Percentiles rank a stretch among this genome's conserved stretches.
These are phyloP conservation scores for Indri indri DNA, from an alignment of 2,113 vertebrate species.

Conservation along the genomic window DNA sequence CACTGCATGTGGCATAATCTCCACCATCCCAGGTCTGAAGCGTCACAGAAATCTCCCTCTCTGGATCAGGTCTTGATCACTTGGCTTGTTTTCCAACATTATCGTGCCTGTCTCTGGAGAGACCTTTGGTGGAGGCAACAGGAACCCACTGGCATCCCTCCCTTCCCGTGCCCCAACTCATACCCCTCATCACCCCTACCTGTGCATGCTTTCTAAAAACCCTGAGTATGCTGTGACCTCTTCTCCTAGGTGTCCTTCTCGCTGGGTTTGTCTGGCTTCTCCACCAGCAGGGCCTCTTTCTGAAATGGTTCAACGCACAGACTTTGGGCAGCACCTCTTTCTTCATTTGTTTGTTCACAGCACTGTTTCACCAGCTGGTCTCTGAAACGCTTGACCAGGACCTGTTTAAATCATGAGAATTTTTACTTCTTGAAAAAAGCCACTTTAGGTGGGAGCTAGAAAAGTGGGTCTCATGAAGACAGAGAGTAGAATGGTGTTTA, in stretches of 20 bases:
- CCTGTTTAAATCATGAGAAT: not conserved
- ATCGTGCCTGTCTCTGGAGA: not conserved
- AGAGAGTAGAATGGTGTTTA: no score
- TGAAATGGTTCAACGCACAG: not conserved
- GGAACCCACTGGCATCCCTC: not conserved
- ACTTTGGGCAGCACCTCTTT: not conserved
- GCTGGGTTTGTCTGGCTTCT: rapidly evolving
- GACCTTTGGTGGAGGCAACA: not conserved
- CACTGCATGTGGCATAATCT: not conserved
- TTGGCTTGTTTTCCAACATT: not conserved
- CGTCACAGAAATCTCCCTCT: not conserved
- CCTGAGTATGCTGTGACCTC: no score
- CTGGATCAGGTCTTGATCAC: not conserved
- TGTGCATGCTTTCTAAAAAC: not conserved
- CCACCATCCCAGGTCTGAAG: not conserved
- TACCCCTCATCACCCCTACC: not conserved
- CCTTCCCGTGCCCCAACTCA: not conserved
- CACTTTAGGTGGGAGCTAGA: not conserved
- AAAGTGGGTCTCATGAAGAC: no score
- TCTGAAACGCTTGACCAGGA: not conserved
- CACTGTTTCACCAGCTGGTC: not conserved
- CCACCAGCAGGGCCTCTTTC: not conserved
- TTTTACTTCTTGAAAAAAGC: not conserved
- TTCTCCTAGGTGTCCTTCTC: not conserved
- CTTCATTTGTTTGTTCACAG: not conserved